Evolutionary conservation across 2,888 invertebrate genomes (phyloP), one percentile per base, ranked within the genome.

Genomic region (Phasia obesa): DNA sequence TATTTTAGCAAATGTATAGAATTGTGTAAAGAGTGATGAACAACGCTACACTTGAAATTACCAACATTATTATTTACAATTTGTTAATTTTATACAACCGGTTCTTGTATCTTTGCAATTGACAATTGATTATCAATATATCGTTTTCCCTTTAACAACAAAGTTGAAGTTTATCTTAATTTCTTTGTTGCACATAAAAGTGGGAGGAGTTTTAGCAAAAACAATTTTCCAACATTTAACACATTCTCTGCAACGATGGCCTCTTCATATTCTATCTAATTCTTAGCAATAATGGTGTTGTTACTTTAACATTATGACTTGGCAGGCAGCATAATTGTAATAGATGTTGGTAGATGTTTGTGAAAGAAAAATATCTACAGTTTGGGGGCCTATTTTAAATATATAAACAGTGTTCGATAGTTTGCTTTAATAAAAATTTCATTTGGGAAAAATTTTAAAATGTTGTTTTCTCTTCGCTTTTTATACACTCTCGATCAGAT

Each of bases 101-200:
- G 70, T 78, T 71, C 27, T 31, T 3, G 35, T 49, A 42, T 80
- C 55, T 17, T 35, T 35, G 11, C 6, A 76, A 82, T 82, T 82
- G 82, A 82, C 82, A 82, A 82, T 74, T 82, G 82, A 78, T 82
- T 78, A 78, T 75, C 78, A 70, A 70, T 78, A 78, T n/a, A n/a
- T 77, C 44, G 57, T 82, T 74, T 69, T 69, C 62, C 70, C 35
- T 55, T 25, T n/a, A n/a, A n/a, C n/a, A n/a, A n/a, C n/a, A 27
- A 65, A 47, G 35, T 27, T 59, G 59, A 17, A 55, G 51, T 47
- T 51, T 23, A 70, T 47, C 55, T 35, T 62, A 59, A 77, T 55
- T 44, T 64, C 35, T 62, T 51, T 62, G 44, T 19, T 25, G 23
- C 5, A 23, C 35, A 49, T 51, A 35, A 27, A 38, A 70, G 78